Evolutionary conservation across 1,140 invertebrate species (phyloP).

Genomic region (Drosophila varians): DNA sequence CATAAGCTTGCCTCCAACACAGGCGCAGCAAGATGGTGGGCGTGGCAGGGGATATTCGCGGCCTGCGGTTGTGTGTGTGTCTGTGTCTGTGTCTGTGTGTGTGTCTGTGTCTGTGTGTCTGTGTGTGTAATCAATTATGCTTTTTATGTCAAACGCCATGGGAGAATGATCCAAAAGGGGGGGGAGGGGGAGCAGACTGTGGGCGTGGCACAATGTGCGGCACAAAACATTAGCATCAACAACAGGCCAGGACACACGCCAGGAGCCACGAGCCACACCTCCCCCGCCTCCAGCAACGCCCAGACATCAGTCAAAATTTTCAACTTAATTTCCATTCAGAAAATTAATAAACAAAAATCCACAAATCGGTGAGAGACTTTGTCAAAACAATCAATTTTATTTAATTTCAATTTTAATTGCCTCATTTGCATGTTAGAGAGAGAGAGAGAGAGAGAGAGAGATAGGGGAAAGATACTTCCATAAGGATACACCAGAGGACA

Average conservation of each 20-base stretch:
- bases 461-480: neutral
- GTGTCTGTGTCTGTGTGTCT: slow-evolving; percentile 24
- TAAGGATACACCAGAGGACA: neutral
- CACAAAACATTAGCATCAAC: slow-evolving; percentile 40
- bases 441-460: no score
- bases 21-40: neutral
- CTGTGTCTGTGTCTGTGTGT: slow-evolving; percentile 30
- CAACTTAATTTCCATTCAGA: slow-evolving; percentile 20
- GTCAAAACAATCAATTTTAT: slow-evolving; percentile 45
- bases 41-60: neutral
- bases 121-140: slow-evolving; percentile 73
- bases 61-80: no score
- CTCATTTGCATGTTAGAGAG: slow-evolving; percentile 42
- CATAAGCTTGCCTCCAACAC: slow-evolving; percentile 56
- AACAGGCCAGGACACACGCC: slow-evolving; percentile 21
- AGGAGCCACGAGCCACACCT: neutral
- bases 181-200: neutral
- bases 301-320: slow-evolving; percentile 36
- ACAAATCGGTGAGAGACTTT: slow-evolving; percentile 19
- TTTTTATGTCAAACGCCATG: slow-evolving; percentile 66
- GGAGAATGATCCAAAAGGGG: slow-evolving; percentile 15
- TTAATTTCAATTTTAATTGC: slow-evolving; percentile 54
- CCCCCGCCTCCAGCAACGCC: neutral
- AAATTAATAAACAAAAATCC: slow-evolving; percentile 19
- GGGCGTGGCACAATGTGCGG: slow-evolving; percentile 6